Evolutionary conservation across 2,888 invertebrate species (phyloP).

Genomic region (Lycaena phlaeas): DNA sequence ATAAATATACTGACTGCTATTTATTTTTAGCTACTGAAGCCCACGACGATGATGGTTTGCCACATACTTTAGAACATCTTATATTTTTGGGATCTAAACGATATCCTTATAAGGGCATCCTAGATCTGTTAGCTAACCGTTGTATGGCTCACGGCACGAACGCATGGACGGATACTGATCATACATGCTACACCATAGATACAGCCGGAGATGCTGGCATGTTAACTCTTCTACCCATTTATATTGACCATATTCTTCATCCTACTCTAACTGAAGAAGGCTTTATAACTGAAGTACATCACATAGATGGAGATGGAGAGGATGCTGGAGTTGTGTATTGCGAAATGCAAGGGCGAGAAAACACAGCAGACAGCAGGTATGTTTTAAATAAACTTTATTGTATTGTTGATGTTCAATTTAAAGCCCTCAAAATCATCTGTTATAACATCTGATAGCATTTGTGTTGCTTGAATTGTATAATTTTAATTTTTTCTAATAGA

Average conservation of each 20-base stretch:
- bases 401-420: neutral
- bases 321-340: constrained; percentile 97
- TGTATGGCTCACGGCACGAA: constrained; percentile 94
- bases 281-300: constrained; percentile 92
- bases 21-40: constrained; percentile 85
- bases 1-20: neutral
- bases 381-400: constrained; percentile 1
- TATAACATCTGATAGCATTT: no score
- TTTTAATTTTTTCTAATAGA: no score
- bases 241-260: constrained; percentile 90
- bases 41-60: constrained; percentile 91
- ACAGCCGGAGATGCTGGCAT: constrained; percentile 90
- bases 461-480: no score
- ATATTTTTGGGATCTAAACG: constrained; percentile 92
- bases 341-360: constrained; percentile 93
- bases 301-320: constrained; percentile 88
- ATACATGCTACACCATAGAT: constrained; percentile 91
- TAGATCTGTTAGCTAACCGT: constrained; percentile 90
- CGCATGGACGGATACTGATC: constrained; percentile 90
- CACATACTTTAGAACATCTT: constrained; percentile 93
- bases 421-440: no score
- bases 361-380: constrained; percentile 79
- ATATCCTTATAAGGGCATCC: constrained; percentile 91
- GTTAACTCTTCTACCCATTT: constrained; percentile 89
- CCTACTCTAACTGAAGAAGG: constrained; percentile 87